Percentiles rank a stretch among this genome's conserved stretches.
Evolutionary conservation across 2,113 vertebrate species (phyloP).

Genomic region (Sander lucioperca): DNA sequence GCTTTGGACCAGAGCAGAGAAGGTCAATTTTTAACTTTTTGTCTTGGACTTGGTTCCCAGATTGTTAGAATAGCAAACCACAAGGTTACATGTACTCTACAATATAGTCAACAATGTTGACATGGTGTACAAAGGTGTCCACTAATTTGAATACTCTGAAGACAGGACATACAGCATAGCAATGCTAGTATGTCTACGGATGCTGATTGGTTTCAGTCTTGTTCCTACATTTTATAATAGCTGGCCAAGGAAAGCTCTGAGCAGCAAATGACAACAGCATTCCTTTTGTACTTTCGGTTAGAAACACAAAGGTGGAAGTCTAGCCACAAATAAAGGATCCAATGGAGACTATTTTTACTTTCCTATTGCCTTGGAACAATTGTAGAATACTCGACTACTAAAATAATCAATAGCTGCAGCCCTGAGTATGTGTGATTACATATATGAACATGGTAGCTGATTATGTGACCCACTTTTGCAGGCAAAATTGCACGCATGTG

Average conservation of each 20-base stretch:
- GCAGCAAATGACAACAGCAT: neutral
- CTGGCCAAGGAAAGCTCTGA: neutral
- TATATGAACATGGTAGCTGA: no score
- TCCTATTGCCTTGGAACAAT: neutral
- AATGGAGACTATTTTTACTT: neutral
- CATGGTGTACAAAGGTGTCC: neutral
- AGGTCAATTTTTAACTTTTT: neutral
- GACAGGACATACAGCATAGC: neutral
- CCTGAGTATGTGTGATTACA: no score
- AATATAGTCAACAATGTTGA: neutral
- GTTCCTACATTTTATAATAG: neutral
- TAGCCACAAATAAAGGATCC: neutral
- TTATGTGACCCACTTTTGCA: no score
- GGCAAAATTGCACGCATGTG: no score
- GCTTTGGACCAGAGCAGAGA: conserved; percentile 20
- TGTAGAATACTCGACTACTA: no score
- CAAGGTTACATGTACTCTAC: neutral
- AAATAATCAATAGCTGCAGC: no score
- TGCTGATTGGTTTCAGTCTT: neutral
- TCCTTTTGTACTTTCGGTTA: neutral
- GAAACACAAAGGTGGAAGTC: neutral
- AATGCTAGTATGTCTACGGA: neutral
- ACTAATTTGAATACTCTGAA: neutral
- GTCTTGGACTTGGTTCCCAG: neutral
- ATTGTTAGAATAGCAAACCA: neutral